These are phyloP conservation scores for Paelopatides confundens DNA, from an alignment of 53 echinoderm and acorn worm species.

Conservation along the genomic window DNA sequence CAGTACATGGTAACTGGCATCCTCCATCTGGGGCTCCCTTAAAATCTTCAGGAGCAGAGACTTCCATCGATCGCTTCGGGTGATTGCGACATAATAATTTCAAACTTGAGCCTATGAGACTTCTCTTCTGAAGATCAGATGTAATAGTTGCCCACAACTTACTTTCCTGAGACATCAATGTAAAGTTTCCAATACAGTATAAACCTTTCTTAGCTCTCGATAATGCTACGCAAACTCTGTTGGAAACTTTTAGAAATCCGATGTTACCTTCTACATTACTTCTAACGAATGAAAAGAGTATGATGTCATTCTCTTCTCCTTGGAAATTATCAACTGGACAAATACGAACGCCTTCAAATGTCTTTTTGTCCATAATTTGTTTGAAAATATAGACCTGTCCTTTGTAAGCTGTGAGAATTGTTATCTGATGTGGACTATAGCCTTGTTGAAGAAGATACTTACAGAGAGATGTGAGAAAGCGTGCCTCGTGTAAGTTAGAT, in stretches of 20 bases:
- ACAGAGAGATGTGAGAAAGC: slow-evolving; percentile 70
- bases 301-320: slow-evolving; percentile 97
- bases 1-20: slow-evolving; percentile 50
- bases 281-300: slow-evolving; percentile 87
- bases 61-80: slow-evolving; percentile 31
- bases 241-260: slow-evolving; percentile 81
- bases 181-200: slow-evolving; percentile 91
- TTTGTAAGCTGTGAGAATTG: slow-evolving; percentile 87
- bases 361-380: slow-evolving; percentile 63
- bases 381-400: slow-evolving; percentile 83
- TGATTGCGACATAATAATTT: slow-evolving; percentile 71
- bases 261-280: slow-evolving; percentile 80
- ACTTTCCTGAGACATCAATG: slow-evolving; percentile 43
- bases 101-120: slow-evolving; percentile 39
- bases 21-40: slow-evolving; percentile 65
- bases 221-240: slow-evolving; percentile 89
- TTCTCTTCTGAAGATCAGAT: slow-evolving; percentile 19
- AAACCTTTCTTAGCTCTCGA: slow-evolving; percentile 88
- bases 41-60: slow-evolving; percentile 57
- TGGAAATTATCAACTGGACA: slow-evolving; percentile 91
- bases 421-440: slow-evolving; percentile 71
- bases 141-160: slow-evolving; percentile 66
- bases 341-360: slow-evolving; percentile 73
- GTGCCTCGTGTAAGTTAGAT: slow-evolving; percentile 81
- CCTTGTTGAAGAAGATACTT: slow-evolving; percentile 82